Base-by-base conservation (phyloP, 2,888 invertebrate genomes). In the Perizoma flavofasciatum region DNA sequence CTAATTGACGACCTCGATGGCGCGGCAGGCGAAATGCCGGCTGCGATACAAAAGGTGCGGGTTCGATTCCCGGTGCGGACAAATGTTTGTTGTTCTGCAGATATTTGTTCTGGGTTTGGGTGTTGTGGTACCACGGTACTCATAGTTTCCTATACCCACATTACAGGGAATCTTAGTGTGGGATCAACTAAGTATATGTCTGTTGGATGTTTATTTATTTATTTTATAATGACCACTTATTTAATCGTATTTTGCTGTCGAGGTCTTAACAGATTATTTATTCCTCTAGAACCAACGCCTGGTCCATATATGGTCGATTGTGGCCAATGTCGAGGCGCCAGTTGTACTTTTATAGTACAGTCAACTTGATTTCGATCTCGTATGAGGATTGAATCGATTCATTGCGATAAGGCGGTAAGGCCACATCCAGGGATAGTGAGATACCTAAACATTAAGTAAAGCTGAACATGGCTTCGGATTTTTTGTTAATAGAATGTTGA, bases 231-330 rank as follows among this genome's bases (percentile, higher is more conserved):
- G 22, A 22, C 3, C 22, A 22, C 68, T 71, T 71, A 77, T 75
- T 75, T 75, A 76, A 81, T 75, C 67, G 69, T 76, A 74, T 77
- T 73, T 73, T 59, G 68, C 71, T 68, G 72, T 75, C 73, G 74
- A 73, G 74, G 75, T 71, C 73, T 70, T 74, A 63, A 71, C 65
- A 69, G 69, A 84, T 82, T 82, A 83, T 78, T 77, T 81, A 86
- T 86, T 83, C 84, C 69, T 78, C 70, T 67, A 63, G 80, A 74
- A 75, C 74, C 73, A 71, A 73, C 66, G 68, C 22, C 66, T 73
- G 67, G 67, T 53, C 85, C 82, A 68, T 85, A 79, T 79, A 85
- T 63, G 81, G 85, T 49, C 60, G 72, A 76, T 71, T 65, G 78
- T 75, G 66, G 69, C 69, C 78, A 78, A 79, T 79, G 79, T 77